Percentiles rank a stretch among this genome's conserved stretches.
phyloP scores from a whole-genome alignment of 2,113 vertebrate genomes.

The Myodes glareolus region DNA sequence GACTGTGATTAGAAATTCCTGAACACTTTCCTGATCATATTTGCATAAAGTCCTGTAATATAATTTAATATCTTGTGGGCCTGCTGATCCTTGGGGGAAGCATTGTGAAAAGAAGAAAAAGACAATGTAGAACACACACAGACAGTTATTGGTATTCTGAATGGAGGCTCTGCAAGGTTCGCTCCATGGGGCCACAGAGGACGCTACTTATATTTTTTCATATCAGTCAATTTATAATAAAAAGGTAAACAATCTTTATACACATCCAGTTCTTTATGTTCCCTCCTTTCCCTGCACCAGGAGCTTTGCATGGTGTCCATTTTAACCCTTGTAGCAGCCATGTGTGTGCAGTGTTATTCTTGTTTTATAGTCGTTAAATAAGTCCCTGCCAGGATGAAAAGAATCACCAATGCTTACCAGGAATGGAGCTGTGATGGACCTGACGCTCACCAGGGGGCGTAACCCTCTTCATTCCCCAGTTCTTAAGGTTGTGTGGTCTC shows the following conservation, averaged over 20 bases:
- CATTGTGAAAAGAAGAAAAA: not conserved
- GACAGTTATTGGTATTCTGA: not conserved
- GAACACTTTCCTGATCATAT: not conserved
- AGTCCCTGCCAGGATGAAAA: not conserved
- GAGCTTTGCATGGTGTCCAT: not conserved
- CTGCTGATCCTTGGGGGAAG: not conserved
- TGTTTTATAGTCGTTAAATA: not conserved
- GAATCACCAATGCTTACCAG: not conserved
- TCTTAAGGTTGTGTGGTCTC: not conserved
- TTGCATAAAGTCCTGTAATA: not conserved
- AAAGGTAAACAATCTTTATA: not conserved
- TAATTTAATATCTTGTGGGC: not conserved
- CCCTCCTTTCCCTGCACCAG: not conserved
- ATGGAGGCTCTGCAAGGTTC: not conserved
- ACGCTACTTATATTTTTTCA: slow-evolving; percentile 1
- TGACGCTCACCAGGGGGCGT: not conserved
- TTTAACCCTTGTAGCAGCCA: not conserved
- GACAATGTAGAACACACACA: not conserved
- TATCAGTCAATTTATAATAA: slow-evolving; percentile 18
- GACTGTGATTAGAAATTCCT: not conserved
- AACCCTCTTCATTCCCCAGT: not conserved
- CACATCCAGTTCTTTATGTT: slow-evolving; percentile 8
- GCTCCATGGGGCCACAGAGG: not conserved
- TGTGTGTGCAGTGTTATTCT: not conserved
- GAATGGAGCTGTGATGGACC: not conserved